Evolutionary conservation across 2,113 vertebrate species (phyloP), one percentile per base, ranked within the genome.

Genomic region (Silurus glanis): DNA sequence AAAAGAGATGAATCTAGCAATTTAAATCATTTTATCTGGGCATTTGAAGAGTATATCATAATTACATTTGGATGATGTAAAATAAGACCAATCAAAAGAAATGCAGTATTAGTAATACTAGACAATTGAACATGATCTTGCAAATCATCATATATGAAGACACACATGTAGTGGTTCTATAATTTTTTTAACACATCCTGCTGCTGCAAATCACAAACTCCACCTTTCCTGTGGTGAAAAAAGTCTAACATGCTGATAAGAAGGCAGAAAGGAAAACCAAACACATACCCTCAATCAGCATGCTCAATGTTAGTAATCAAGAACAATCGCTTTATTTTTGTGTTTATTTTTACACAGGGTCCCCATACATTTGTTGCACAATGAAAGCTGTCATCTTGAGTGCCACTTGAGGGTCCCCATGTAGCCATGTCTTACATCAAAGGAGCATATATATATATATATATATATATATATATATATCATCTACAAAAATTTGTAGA

Each of bases 161-260:
- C 28, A 59, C 13, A 55, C 55, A n/a, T 79, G 14, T 16, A 76
- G 74, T 28, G 16, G 25, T 58, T 79, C 55, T 12, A 9, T 80
- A 13, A 13, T 76, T 75, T 75, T 62, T 64, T 69, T 69, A 17
- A 83, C 80, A 66, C 59, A 67, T 62, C 80, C 80, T 53, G 66
- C 82, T 83, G 45, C 47, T 69, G 5, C 49, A 17, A 83, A 58
- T 83, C 64, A 72, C n/a, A 23, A n/a, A 72, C 80, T 62, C 85
- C 69, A 62, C 85, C 85, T 86, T 86, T 86, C 85, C 85, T 86
- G 69, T 62, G 59, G 51, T 74, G 69, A 86, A 86, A 82, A 76
- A 86, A 25, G 82, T 82, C 23, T 62, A 37, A 47, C 37, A 62
- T 8, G 80, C 85, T 86, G 85, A 86, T 86, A 86, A 86, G 85